Conservation (phyloP, 2,888 invertebrate genomes). For the Nowickia ferox region DNA sequence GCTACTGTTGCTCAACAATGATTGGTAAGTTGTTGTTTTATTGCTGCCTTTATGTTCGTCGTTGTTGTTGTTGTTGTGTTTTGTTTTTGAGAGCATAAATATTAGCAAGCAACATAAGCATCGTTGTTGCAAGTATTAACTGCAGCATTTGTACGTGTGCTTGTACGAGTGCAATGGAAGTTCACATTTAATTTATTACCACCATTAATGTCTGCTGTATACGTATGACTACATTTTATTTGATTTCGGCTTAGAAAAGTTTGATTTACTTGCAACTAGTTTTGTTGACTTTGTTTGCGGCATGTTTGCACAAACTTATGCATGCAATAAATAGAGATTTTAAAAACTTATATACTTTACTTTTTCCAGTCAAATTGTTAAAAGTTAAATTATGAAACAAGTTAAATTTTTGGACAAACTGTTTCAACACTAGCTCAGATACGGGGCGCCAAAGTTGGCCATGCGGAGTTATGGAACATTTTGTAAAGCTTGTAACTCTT, state of each 20-base stretch:
- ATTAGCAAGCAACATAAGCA: conserved; percentile 29
- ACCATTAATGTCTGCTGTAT: conserved; percentile 11
- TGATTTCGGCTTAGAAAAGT: neutral
- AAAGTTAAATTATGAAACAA: too few species aligned
- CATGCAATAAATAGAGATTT: neutral
- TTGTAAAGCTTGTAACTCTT: too few species aligned
- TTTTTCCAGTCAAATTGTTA: too few species aligned
- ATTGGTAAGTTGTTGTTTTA: conserved; percentile 66
- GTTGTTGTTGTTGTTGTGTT: conserved; percentile 11
- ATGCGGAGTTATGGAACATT: too few species aligned
- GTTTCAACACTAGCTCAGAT: too few species aligned
- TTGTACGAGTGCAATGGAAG: conserved; percentile 33
- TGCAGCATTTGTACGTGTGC: conserved; percentile 12
- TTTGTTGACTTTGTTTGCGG: conserved; percentile 16
- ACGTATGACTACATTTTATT: conserved; percentile 20
- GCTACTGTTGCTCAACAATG: conserved; percentile 70
- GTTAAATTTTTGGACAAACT: too few species aligned
- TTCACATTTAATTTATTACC: conserved; percentile 34
- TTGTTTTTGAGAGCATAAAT: conserved; percentile 12
- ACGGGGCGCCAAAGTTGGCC: too few species aligned
- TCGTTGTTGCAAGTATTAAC: conserved; percentile 35
- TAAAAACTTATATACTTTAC: too few species aligned
- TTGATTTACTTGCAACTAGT: conserved; percentile 43
- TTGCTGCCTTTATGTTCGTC: neutral
- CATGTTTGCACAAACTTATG: conserved; percentile 15